Conservation (phyloP, 2,888 invertebrate species). For the Rhagonycha fulva region DNA sequence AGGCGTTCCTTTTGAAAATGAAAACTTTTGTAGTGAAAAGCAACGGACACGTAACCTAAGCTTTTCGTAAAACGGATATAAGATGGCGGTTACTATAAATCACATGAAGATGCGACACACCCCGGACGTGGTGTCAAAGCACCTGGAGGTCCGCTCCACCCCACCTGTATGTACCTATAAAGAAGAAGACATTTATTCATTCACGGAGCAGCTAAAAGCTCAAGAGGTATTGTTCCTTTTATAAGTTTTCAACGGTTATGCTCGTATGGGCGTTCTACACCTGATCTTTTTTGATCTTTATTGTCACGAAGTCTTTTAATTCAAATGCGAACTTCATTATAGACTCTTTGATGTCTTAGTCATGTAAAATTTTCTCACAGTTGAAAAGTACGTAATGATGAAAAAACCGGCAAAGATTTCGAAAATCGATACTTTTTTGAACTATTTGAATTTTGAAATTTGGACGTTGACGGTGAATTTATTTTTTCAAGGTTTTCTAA, state of each 20-base stretch:
- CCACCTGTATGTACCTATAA: constrained; percentile 19
- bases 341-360: constrained; percentile 40
- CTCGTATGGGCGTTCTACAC: constrained; percentile 46
- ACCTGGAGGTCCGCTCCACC: constrained; percentile 27
- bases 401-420: no score
- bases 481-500: no score
- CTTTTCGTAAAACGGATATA: constrained; percentile 19
- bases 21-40: neutral
- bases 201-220: constrained; percentile 30
- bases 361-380: constrained; percentile 20
- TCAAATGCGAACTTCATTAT: constrained; percentile 40
- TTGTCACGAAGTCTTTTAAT: constrained; percentile 40
- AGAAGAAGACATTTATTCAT: constrained; percentile 30
- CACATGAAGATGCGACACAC: constrained; percentile 30
- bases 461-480: no score
- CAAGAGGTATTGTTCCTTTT: constrained; percentile 31
- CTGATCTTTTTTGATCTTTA: constrained; percentile 46
- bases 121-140: constrained; percentile 31
- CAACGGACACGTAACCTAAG: neutral
- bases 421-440: no score
- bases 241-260: constrained; percentile 38
- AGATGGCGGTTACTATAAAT: constrained; percentile 26
- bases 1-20: neutral
- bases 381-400: neutral
- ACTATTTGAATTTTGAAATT: no score